phyloP scores from a whole-genome alignment of 2,797 vertebrate genomes.

The Triplophysa yarkandensis region DNA sequence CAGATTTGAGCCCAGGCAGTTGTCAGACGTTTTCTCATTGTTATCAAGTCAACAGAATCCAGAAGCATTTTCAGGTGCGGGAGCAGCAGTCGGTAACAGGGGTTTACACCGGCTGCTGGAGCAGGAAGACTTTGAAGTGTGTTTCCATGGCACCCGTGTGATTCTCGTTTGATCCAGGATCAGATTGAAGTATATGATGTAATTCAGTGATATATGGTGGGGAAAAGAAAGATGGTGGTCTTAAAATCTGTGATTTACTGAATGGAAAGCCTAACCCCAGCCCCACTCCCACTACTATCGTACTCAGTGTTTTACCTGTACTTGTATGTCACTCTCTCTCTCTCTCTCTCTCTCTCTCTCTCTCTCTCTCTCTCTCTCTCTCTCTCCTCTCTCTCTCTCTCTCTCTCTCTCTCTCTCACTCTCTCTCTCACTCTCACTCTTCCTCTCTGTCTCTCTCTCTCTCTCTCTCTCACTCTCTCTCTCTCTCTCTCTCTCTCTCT shows the following conservation, averaged over 20 bases:
- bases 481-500: neutral
- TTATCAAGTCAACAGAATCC: constrained; percentile 41
- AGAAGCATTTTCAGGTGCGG: constrained; percentile 7
- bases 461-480: constrained; percentile 10
- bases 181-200: constrained; percentile 55
- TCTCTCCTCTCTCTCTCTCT: neutral
- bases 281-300: neutral
- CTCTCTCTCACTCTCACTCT: no score
- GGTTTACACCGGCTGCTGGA: constrained; percentile 35
- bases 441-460: neutral
- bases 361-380: neutral
- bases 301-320: constrained; percentile 5
- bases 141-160: constrained; percentile 55
- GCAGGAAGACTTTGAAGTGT: constrained; percentile 51
- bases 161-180: constrained; percentile 60
- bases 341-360: no score
- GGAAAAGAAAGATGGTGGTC: constrained; percentile 45
- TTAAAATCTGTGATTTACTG: constrained; percentile 50
- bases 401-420: neutral
- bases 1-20: constrained; percentile 29
- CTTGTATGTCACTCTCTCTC: neutral
- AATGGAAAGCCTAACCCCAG: constrained; percentile 43
- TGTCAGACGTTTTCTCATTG: constrained; percentile 25
- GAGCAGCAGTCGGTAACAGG: constrained; percentile 43
- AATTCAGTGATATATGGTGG: constrained; percentile 42